Evolutionary conservation across 2,113 vertebrate genomes (phyloP).

Genomic region (Nerophis ophidion): DNA sequence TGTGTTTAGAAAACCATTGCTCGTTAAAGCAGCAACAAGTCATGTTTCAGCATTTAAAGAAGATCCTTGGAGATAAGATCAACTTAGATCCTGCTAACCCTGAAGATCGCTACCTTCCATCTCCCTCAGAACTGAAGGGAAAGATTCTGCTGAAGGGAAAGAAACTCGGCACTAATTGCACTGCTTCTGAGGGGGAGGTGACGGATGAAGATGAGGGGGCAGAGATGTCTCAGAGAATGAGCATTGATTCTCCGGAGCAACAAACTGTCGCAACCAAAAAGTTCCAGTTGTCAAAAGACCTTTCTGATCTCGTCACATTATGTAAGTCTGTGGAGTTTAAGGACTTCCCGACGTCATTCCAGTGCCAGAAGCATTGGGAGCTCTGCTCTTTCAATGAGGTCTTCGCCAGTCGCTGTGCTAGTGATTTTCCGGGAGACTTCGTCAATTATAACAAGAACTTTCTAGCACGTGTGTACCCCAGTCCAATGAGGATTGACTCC

Average conservation of each 20-base stretch:
- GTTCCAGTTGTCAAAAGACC: constrained; percentile 91
- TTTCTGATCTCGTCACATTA: constrained; percentile 90
- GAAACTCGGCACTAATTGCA: constrained; percentile 82
- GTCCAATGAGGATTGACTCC: constrained; percentile 96
- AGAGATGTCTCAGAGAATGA: constrained; percentile 90
- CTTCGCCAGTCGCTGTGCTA: constrained; percentile 87
- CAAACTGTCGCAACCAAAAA: constrained; percentile 75
- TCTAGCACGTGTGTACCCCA: constrained; percentile 88
- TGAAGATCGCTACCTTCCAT: constrained; percentile 88
- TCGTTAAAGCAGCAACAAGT: constrained; percentile 92
- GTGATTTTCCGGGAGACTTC: constrained; percentile 91
- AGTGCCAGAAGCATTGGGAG: constrained; percentile 95
- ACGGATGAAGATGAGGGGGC: constrained; percentile 96
- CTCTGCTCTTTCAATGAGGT: constrained; percentile 97
- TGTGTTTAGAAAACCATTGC: constrained; percentile 96
- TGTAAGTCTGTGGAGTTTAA: constrained; percentile 94
- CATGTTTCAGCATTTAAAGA: constrained; percentile 96
- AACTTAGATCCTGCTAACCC: constrained; percentile 77
- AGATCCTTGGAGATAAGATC: constrained; percentile 90
- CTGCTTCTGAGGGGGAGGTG: constrained; percentile 86
- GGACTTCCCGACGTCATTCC: constrained; percentile 89
- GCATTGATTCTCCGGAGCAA: constrained; percentile 77
- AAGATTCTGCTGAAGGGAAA: constrained; percentile 93
- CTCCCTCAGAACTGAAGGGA: constrained; percentile 82
- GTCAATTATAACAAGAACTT: constrained; percentile 98